These are phyloP conservation scores for Phalanger gymnotis DNA, from an alignment of 2,797 vertebrate species.

Conservation along the genomic window DNA sequence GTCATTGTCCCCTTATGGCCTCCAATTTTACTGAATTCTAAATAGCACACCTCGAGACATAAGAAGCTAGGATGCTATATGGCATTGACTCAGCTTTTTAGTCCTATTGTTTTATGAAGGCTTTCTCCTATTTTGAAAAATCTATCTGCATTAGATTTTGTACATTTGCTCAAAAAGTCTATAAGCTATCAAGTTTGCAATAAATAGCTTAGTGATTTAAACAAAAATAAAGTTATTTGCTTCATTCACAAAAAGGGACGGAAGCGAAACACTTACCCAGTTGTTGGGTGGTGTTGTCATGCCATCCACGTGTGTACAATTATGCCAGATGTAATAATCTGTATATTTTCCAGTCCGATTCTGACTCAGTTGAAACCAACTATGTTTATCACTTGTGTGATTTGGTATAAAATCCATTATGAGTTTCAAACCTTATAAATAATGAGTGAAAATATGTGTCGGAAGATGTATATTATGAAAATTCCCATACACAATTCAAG, in stretches of 20 bases:
- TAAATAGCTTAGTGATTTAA: background rate
- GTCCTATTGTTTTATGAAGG: constrained; percentile 32
- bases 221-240: background rate
- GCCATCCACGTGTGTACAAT: constrained; percentile 84
- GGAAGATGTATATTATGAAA: background rate
- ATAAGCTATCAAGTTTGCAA: background rate
- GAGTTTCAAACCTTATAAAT: constrained; percentile 91
- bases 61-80: constrained; percentile 1
- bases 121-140: constrained; percentile 2
- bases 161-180: background rate
- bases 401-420: constrained; percentile 98
- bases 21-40: background rate
- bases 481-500: background rate
- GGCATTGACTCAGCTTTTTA: background rate
- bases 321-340: constrained; percentile 95
- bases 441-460: constrained; percentile 38
- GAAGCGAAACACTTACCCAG: constrained; percentile 87
- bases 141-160: background rate
- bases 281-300: constrained; percentile 90
- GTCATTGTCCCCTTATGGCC: background rate
- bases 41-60: background rate
- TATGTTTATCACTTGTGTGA: constrained; percentile 95
- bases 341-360: constrained; percentile 88
- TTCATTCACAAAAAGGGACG: background rate
- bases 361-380: constrained; percentile 95